Conservation (phyloP, 2,113 vertebrate species). For the Hippocampus barbouri region DNA sequence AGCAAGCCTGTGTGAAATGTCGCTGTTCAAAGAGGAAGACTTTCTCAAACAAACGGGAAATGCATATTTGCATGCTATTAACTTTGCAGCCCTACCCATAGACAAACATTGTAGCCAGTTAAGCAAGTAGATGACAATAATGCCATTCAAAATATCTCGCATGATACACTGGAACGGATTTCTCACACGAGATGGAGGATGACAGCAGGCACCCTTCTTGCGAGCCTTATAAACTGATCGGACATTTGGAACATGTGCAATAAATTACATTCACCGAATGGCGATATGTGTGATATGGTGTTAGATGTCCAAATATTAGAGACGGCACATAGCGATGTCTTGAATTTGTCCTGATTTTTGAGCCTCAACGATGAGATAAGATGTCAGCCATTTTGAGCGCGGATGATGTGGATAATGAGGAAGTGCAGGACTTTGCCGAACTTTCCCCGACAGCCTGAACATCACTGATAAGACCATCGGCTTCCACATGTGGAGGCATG, state of each 20-base stretch:
- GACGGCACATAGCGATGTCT: too few relatives aligned
- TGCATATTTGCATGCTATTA: constrained; percentile 22
- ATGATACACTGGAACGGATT: constrained; percentile 16
- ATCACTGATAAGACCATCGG: constrained; percentile 24
- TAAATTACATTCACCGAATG: too few relatives aligned
- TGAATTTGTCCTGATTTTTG: not conserved
- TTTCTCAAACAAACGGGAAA: constrained; percentile 40
- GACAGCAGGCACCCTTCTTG: not conserved
- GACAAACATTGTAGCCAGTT: constrained; percentile 33
- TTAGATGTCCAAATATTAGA: too few relatives aligned
- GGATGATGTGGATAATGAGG: constrained; percentile 6
- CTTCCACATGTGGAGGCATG: constrained; percentile 32
- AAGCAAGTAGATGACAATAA: constrained; percentile 21
- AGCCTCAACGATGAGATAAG: not conserved
- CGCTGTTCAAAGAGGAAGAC: constrained; percentile 10
- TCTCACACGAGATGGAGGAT: not conserved
- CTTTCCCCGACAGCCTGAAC: constrained; percentile 20
- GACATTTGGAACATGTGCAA: not conserved
- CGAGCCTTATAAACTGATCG: not conserved
- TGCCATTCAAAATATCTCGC: constrained; percentile 5
- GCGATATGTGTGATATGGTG: too few relatives aligned
- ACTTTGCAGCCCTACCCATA: constrained; percentile 8
- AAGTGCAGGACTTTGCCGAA: constrained; percentile 12
- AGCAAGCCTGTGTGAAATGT: constrained; percentile 17
- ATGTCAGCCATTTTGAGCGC: constrained; percentile 3